Base-by-base conservation (phyloP, 2,888 invertebrate genomes). In the Plebejus anna region DNA sequence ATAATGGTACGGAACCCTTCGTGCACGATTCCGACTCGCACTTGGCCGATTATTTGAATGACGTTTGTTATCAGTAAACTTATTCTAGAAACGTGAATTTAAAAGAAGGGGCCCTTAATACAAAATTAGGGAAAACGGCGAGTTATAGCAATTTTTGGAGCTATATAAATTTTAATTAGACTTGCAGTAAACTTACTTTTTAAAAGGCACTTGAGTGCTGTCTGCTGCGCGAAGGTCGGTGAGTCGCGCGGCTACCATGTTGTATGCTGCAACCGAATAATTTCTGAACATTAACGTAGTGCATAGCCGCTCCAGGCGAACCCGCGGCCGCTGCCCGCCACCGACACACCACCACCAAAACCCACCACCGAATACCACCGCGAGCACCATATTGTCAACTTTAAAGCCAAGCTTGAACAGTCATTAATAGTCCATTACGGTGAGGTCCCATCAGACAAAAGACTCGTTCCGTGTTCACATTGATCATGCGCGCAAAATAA, bases 161-260 rank as follows among this genome's bases (percentile, higher is more conserved):
- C 42, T 42, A 7, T 42, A 7, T 7, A 51, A 3, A 13, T 13
- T 51, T 16, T 75, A 16, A 66, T 3, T 55, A 61, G 32, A 71
- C 80, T 55, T 0, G 16, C 13, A 79, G 79, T 78, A 76, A 78
- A 96, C 98, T 98, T 95, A 98, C 98, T 98, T 98, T 96, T 98
- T 98, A 96, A 98, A 97, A 97, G 98, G 98, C 97, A 98, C 97
- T 96, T 97, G 97, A 96, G 98, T 98, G 96, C 97, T 97, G 95
- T 96, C 96, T 92, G 98, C 98, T 94, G 98, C 98, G 94, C 98
- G 96, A 87, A 97, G 96, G 94, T 98, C 98, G 85, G 98, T 98
- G 91, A 98, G 97, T 91, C 98, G 96, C 96, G 98, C 98, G 94
- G 98, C 97, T 96, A 98, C 98, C 98, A 98, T 98, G 95, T 98